Conservation (phyloP, 2,888 invertebrate genomes). For the Himalopsyche kuldschensis region DNA sequence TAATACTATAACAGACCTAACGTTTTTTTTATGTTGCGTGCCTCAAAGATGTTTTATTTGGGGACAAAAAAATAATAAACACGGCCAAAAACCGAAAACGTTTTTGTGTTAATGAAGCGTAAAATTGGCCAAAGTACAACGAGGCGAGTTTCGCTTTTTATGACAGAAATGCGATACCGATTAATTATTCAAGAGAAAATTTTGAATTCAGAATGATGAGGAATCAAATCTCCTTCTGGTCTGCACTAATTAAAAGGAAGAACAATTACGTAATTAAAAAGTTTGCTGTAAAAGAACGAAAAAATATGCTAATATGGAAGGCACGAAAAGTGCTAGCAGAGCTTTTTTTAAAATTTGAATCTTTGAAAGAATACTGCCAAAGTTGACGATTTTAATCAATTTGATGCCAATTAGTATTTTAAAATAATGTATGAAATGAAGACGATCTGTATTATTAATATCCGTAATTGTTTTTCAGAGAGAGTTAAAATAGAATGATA, state of each 20-base stretch:
- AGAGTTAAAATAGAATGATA: no score
- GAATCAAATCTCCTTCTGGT: neutral
- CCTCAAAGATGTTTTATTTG: neutral
- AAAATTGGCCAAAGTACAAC: neutral
- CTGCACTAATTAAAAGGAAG: neutral
- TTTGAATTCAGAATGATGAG: neutral
- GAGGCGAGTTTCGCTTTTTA: neutral
- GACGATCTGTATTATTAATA: no score
- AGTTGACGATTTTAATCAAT: no score
- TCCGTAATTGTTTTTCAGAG: no score
- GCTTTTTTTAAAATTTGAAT: neutral
- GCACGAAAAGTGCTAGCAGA: neutral
- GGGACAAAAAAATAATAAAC: neutral
- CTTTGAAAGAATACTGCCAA: no score
- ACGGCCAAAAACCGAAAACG: neutral
- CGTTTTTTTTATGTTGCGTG: neutral
- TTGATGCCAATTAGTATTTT: no score
- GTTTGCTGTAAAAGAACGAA: neutral
- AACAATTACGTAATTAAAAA: neutral
- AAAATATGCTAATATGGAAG: neutral
- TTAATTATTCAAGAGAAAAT: neutral
- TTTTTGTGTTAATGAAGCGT: neutral
- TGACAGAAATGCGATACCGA: neutral
- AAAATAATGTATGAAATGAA: no score
- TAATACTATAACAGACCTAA: neutral